Evolutionary conservation across 2,797 vertebrate species (phyloP).

Genomic region (Odontamblyopus lacepedii): DNA sequence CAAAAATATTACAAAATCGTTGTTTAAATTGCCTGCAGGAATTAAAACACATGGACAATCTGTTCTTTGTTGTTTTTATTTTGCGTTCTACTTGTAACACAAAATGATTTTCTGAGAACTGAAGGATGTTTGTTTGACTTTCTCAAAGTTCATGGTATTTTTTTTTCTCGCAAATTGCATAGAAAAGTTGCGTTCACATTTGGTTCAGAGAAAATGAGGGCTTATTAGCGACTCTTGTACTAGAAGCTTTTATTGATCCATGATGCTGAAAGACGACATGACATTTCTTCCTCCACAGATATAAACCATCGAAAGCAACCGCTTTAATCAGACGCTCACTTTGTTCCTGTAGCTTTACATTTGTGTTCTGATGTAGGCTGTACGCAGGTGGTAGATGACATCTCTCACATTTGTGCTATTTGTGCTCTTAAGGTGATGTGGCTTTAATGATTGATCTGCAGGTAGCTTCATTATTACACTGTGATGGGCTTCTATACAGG

Average conservation of each 20-base stretch:
- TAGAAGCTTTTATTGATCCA: background rate
- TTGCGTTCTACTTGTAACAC: background rate
- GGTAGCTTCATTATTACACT: constrained; percentile 1
- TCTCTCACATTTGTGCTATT: background rate
- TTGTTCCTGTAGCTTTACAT: background rate
- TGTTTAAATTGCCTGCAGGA: background rate
- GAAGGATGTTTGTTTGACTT: background rate
- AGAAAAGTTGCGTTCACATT: background rate
- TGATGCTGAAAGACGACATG: background rate
- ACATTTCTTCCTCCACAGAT: background rate
- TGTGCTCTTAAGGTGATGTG: background rate
- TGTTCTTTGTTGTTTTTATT: background rate
- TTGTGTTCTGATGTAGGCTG: background rate
- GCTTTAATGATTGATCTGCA: background rate
- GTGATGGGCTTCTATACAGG: background rate
- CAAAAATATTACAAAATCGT: background rate
- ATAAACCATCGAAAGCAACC: background rate
- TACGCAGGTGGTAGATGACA: background rate
- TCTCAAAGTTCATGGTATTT: background rate
- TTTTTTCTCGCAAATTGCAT: too few species aligned
- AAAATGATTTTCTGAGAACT: background rate
- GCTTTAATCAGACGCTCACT: background rate
- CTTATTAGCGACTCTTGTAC: background rate
- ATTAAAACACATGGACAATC: background rate
- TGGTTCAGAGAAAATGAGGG: too few species aligned